phyloP scores from a whole-genome alignment of 2,113 vertebrate genomes.

The Brachypodius melanocephalos region DNA sequence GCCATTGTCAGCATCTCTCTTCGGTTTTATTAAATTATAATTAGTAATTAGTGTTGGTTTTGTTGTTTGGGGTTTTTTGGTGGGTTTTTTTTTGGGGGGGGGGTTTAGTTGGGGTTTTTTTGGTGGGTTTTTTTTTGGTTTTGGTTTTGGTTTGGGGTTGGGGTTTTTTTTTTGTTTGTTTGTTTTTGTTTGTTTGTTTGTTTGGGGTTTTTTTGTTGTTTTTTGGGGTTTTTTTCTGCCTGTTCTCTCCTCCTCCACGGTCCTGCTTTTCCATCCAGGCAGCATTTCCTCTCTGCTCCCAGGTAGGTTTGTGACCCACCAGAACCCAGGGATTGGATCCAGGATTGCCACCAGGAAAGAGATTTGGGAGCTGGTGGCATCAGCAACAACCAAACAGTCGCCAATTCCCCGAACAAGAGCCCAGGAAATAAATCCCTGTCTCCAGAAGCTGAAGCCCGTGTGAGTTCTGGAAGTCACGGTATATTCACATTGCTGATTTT shows the following conservation, averaged over 20 bases:
- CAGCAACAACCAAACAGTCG: background rate
- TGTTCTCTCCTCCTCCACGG: background rate
- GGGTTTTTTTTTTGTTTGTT: too few species aligned
- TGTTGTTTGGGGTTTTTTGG: too few species aligned
- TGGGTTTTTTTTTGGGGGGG: too few species aligned
- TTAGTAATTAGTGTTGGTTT: too few species aligned
- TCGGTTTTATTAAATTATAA: background rate
- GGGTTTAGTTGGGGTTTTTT: too few species aligned
- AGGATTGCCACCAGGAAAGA: background rate
- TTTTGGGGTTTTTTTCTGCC: background rate
- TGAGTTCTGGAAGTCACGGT: background rate
- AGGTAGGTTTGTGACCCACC: background rate
- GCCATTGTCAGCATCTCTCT: background rate
- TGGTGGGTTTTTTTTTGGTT: too few species aligned
- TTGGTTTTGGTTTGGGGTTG: too few species aligned
- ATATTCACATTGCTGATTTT: background rate
- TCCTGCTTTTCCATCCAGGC: background rate
- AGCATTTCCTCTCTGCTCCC: background rate
- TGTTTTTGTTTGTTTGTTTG: too few species aligned
- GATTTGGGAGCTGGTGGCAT: background rate
- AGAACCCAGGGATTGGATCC: background rate
- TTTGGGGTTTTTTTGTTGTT: too few species aligned
- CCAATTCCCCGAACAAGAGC: accelerated
- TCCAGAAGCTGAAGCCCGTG: accelerated
- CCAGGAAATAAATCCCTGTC: accelerated